These are phyloP conservation scores for Zaprionus lineosus DNA, from an alignment of 2,888 invertebrate genomes.

Conservation along the genomic window DNA sequence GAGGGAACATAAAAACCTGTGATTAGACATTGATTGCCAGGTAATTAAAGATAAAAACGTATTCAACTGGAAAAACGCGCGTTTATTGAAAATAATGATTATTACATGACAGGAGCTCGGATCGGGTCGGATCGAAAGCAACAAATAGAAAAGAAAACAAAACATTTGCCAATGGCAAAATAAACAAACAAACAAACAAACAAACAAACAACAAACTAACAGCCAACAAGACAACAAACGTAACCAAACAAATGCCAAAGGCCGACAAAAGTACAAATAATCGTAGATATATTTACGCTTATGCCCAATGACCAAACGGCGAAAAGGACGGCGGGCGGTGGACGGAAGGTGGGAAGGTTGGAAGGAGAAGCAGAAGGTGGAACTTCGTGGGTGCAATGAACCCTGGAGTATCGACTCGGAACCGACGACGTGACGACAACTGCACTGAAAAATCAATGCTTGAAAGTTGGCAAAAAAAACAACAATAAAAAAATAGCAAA, in stretches of 20 bases:
- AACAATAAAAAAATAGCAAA: constrained; percentile 16
- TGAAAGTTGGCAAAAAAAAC: constrained; percentile 24
- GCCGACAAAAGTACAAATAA: no score
- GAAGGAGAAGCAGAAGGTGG: constrained; percentile 2
- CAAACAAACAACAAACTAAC: constrained; percentile 16
- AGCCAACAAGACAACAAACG: constrained; percentile 13
- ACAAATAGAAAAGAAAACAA: constrained; percentile 26
- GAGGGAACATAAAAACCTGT: constrained; percentile 46
- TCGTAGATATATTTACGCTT: constrained; percentile 25
- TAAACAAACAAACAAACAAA: not conserved
- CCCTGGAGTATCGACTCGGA: constrained; percentile 27
- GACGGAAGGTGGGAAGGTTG: not conserved
- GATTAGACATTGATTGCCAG: constrained; percentile 69
- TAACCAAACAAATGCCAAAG: no score
- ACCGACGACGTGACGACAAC: constrained; percentile 43
- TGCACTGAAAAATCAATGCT: constrained; percentile 57
- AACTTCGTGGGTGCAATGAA: constrained; percentile 35
- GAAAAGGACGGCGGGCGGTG: constrained; percentile 6
- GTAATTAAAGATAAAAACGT: constrained; percentile 42
- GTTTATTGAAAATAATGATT: constrained; percentile 56
- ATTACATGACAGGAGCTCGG: constrained; percentile 50
- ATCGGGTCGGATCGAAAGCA: no score
- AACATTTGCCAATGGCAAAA: not conserved
- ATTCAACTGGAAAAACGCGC: constrained; percentile 62
- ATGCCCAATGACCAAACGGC: constrained; percentile 40